Conservation (phyloP, 1,140 invertebrate genomes). For the Eriocheir sinensis region DNA sequence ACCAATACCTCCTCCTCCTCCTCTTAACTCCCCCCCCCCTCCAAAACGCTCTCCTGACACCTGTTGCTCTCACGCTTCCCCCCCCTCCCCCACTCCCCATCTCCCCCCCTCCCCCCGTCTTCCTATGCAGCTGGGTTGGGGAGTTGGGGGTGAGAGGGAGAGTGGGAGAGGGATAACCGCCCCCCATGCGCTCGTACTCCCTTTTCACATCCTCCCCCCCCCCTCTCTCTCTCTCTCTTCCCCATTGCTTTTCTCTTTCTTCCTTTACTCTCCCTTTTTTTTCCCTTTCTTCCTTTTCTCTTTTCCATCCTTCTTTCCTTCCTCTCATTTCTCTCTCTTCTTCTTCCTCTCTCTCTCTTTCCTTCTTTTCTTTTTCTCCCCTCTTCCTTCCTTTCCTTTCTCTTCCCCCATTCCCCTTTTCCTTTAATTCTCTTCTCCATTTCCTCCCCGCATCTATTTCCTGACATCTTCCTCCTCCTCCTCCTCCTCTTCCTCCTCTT, state of each 20-base stretch:
- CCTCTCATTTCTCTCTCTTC: background rate
- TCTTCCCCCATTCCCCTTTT: slow-evolving; percentile 13
- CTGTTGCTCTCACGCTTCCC: background rate
- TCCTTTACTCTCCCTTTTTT: background rate
- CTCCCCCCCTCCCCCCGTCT: too few relatives aligned
- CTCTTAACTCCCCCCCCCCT: too few relatives aligned
- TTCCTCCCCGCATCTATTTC: background rate
- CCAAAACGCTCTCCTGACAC: background rate
- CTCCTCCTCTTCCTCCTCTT: background rate
- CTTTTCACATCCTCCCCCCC: background rate
- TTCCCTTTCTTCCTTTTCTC: background rate
- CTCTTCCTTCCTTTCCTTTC: background rate
- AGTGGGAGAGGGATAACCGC: background rate
- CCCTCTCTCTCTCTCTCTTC: slow-evolving; percentile 37
- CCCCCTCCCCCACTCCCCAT: background rate
- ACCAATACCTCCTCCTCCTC: too few relatives aligned
- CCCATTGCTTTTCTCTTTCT: background rate
- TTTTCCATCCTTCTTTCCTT: background rate
- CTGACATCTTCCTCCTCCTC: background rate
- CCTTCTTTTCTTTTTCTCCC: background rate
- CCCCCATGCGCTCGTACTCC: background rate
- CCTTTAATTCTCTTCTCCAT: background rate
- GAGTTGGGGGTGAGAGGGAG: background rate
- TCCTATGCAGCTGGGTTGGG: background rate
- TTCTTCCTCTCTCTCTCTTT: background rate